Percentiles rank a stretch among this genome's conserved stretches.
phyloP scores from a whole-genome alignment of 2,888 invertebrate genomes.

The Tryphoninae sp. region DNA sequence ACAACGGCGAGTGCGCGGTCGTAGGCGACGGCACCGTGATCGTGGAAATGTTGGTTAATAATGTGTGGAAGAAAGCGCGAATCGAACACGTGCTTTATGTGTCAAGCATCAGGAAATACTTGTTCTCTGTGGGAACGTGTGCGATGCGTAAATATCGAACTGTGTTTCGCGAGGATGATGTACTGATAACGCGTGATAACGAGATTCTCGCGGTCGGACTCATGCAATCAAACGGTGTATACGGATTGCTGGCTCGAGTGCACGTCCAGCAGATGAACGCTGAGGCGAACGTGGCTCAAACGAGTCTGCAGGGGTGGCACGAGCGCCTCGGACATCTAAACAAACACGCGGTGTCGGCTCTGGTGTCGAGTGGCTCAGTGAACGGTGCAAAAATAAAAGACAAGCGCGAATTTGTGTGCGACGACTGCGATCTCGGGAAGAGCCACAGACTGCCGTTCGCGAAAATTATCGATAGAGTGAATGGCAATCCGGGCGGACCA shows the following conservation, averaged over 20 bases:
- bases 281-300: conserved; percentile 10
- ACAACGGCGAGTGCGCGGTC: conserved; percentile 62
- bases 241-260: conserved; percentile 8
- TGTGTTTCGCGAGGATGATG: conserved; percentile 26
- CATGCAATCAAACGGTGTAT: conserved; percentile 20
- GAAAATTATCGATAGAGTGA: conserved; percentile 5
- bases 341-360: conserved; percentile 2
- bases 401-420: conserved; percentile 38
- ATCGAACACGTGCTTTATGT: conserved; percentile 51
- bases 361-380: conserved; percentile 34
- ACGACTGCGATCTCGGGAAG: conserved; percentile 50
- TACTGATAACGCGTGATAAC: conserved; percentile 20
- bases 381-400: conserved; percentile 25
- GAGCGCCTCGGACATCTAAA: conserved; percentile 61
- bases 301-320: conserved; percentile 51
- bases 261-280: not conserved
- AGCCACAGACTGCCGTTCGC: conserved; percentile 16
- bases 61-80: conserved; percentile 16
- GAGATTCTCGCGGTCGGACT: conserved; percentile 21
- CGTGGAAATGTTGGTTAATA: conserved; percentile 25
- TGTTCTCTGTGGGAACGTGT: conserved; percentile 61
- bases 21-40: conserved; percentile 62
- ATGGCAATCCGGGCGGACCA: conserved; percentile 27
- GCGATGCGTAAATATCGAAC: too few relatives aligned
- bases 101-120: conserved; percentile 62